phyloP scores from a whole-genome alignment of 2,888 invertebrate genomes.

The Chrysomela aeneicollis region DNA sequence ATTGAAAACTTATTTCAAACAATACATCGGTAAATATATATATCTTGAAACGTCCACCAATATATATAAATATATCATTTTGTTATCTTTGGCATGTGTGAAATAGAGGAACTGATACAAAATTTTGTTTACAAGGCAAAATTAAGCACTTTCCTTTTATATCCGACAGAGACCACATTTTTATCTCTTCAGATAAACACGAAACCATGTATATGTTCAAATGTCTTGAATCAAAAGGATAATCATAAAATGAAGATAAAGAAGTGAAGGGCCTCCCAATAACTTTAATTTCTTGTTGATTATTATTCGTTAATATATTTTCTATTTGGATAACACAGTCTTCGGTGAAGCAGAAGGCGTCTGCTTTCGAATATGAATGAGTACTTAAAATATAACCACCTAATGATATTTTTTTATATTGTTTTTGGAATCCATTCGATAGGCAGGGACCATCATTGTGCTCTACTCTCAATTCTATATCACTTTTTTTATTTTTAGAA shows the following conservation, averaged over 20 bases:
- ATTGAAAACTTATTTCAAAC: neutral
- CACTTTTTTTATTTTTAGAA: neutral
- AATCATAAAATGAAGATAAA: constrained; percentile 7
- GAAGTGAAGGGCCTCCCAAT: neutral
- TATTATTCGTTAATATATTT: neutral
- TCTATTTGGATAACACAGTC: constrained; percentile 8
- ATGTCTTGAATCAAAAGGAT: too few species aligned
- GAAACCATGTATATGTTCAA: constrained; percentile 3
- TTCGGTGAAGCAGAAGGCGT: constrained; percentile 8
- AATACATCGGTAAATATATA: too few species aligned
- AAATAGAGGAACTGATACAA: constrained; percentile 8
- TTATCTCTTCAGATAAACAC: constrained; percentile 3
- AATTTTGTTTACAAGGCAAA: neutral
- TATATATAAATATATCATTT: too few species aligned
- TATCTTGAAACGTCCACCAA: too few species aligned
- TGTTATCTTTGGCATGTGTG: constrained; percentile 4
- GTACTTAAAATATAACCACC: constrained; percentile 3
- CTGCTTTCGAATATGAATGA: constrained; percentile 6
- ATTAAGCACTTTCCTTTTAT: constrained; percentile 1
- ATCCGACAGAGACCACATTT: neutral
- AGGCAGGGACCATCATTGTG: constrained; percentile 8
- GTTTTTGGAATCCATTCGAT: constrained; percentile 8
- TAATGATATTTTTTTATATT: constrained; percentile 11
- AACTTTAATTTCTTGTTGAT: constrained; percentile 3
- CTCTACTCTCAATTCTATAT: neutral